Evolutionary conservation across 2,888 invertebrate species (phyloP).

Genomic region (Philereme transversata): DNA sequence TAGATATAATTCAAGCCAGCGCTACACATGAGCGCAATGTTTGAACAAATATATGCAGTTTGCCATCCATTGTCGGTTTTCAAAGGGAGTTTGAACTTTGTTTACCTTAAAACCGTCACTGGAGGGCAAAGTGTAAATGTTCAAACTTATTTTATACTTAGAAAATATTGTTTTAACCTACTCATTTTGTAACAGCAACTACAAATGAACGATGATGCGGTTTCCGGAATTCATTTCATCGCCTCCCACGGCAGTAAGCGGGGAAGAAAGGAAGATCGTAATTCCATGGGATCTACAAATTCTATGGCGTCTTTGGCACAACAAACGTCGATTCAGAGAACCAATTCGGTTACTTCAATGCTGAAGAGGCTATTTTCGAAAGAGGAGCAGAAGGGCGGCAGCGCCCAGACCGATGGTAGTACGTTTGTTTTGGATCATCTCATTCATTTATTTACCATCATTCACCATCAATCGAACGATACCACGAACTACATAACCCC

Average conservation of each 20-base stretch:
- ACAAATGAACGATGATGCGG: slow-evolving; percentile 87
- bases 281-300: slow-evolving; percentile 77
- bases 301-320: slow-evolving; percentile 82
- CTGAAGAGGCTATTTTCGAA: slow-evolving; percentile 90
- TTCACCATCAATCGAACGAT: neutral
- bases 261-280: slow-evolving; percentile 71
- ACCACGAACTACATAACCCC: too few relatives aligned
- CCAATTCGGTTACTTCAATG: slow-evolving; percentile 91
- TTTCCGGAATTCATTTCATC: slow-evolving; percentile 90
- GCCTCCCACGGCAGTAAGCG: slow-evolving; percentile 82
- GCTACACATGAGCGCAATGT: too few relatives aligned
- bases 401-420: slow-evolving; percentile 77
- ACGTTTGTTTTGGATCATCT: slow-evolving; percentile 39
- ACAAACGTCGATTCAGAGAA: slow-evolving; percentile 88
- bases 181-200: slow-evolving; percentile 60
- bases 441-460: neutral
- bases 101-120: too few relatives aligned
- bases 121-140: too few relatives aligned
- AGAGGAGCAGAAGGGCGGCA: slow-evolving; percentile 83
- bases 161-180: neutral
- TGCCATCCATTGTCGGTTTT: too few relatives aligned
- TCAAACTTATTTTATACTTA: too few relatives aligned
- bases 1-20: too few relatives aligned
- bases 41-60: too few relatives aligned
- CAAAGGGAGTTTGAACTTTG: too few relatives aligned